Evolutionary conservation across 2,113 vertebrate genomes (phyloP).

Genomic region (Donacobius atricapilla): DNA sequence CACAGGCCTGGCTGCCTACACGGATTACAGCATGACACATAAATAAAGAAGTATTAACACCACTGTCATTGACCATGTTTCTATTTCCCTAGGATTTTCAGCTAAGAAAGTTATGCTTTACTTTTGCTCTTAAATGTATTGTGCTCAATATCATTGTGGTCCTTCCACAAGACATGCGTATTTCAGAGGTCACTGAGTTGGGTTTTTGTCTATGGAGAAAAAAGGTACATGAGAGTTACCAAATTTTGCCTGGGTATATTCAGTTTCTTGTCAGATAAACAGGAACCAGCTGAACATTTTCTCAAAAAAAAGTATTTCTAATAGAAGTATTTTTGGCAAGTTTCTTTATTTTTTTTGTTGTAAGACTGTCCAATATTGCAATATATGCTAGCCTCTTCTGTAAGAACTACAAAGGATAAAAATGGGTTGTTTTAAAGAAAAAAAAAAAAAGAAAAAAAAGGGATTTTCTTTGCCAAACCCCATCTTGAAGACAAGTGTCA

Average conservation of each 20-base stretch:
- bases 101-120: neutral
- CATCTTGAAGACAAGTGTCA: neutral
- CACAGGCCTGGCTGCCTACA: neutral
- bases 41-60: neutral
- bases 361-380: neutral
- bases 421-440: neutral
- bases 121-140: neutral
- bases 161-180: neutral
- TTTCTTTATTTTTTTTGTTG: neutral
- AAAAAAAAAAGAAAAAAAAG: neutral
- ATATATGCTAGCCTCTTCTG: neutral
- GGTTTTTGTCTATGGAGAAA: neutral
- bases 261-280: neutral
- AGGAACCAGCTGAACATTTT: neutral
- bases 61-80: neutral
- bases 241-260: neutral
- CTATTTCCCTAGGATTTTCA: neutral
- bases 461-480: neutral
- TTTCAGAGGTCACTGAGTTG: neutral
- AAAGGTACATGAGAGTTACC: neutral
- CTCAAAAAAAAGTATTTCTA: neutral
- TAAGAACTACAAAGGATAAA: neutral
- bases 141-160: neutral
- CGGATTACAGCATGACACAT: neutral
- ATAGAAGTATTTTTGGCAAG: neutral